A percentile compares a stretch with the other conserved stretches of the same genome.
phyloP scores from a whole-genome alignment of 2,888 invertebrate genomes.

The Erebia palarica region DNA sequence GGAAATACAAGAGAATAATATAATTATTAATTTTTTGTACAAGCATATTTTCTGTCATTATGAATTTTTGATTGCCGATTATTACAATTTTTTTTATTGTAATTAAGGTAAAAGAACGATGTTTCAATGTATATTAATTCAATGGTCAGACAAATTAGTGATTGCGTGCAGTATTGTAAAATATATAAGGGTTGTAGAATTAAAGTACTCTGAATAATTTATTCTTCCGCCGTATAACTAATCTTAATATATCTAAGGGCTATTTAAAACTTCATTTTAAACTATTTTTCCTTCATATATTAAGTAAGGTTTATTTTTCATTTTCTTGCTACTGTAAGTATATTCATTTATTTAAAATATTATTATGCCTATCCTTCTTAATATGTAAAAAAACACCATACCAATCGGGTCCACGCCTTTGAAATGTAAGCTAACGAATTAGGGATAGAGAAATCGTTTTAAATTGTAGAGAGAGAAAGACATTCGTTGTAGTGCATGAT shows the following conservation, averaged over 20 bases:
- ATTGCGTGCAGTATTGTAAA: slow-evolving; percentile 45
- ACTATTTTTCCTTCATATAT: slow-evolving; percentile 1
- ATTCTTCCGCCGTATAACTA: slow-evolving; percentile 38
- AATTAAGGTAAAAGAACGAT: slow-evolving; percentile 12
- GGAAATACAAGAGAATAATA: neutral
- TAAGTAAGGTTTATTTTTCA: neutral
- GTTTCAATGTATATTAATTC: slow-evolving; percentile 39
- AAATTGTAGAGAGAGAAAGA: slow-evolving; percentile 28
- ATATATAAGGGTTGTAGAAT: slow-evolving; percentile 29
- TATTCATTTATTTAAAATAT: neutral
- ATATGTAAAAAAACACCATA: slow-evolving; percentile 32
- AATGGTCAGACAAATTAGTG: slow-evolving; percentile 46
- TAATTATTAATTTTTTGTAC: slow-evolving; percentile 21
- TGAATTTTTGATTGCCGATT: slow-evolving; percentile 23
- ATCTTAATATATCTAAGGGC: slow-evolving; percentile 30
- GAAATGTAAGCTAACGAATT: slow-evolving; percentile 70
- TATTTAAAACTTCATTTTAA: neutral
- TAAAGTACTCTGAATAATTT: slow-evolving; percentile 26
- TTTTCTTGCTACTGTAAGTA: neutral
- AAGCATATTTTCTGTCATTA: slow-evolving; percentile 20
- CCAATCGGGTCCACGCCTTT: slow-evolving; percentile 70
- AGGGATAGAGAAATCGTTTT: slow-evolving; percentile 52
- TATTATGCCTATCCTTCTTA: slow-evolving; percentile 8
- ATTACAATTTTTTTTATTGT: slow-evolving; percentile 19
- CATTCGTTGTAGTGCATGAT: slow-evolving; percentile 11